Base-by-base conservation (phyloP, 35 echinoderm and acorn worm species). In the Patiria miniata region DNA sequence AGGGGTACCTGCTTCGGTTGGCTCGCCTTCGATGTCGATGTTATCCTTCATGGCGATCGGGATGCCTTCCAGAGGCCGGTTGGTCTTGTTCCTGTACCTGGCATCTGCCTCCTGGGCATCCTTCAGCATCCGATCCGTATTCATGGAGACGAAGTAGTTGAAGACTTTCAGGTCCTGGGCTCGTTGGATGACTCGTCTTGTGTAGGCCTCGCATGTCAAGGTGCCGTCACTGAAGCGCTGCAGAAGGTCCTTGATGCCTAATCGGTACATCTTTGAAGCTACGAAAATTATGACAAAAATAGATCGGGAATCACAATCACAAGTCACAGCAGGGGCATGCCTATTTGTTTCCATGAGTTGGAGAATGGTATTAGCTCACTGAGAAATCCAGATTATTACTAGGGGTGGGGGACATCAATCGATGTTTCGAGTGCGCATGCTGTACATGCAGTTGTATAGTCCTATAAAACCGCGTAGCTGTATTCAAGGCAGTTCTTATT, bases 21-120 rank as follows among this genome's bases (percentile, higher is more conserved):
- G 18, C 26, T 69, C 61, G 12, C 61, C 61, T 69, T 69, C 61
- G 23, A 69, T 30, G 61, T 69, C 61, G 61, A 69, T 69, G 61
- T 69, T 69, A 29, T 69, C 61, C 61, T 69, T 69, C 23, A 69
- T 30, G 61, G 61, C 61, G 26, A 69, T 69, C 34, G 34, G 61
- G 28, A 69, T 29, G 23, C 61, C 61, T 69, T 69, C 61, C 23
- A 69, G 61, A 69, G 61, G 61, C 34, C 61, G 18, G 34, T 69
- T 69, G 61, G 61, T 69, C 61, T 69, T 69, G 61, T 34, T 69
- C 61, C 34, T 5, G 34, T 69, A 69, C 61, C 61, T 69, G 61
- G 28, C 61, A 69, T 69, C 61, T 69, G 61, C 61, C 61, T 69
- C 61, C 61, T 69, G 23, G 61, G 61, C 61, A 32, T 69, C 34